Evolutionary conservation across 2,888 invertebrate species (phyloP).

Genomic region (Pemphredon lugubris): DNA sequence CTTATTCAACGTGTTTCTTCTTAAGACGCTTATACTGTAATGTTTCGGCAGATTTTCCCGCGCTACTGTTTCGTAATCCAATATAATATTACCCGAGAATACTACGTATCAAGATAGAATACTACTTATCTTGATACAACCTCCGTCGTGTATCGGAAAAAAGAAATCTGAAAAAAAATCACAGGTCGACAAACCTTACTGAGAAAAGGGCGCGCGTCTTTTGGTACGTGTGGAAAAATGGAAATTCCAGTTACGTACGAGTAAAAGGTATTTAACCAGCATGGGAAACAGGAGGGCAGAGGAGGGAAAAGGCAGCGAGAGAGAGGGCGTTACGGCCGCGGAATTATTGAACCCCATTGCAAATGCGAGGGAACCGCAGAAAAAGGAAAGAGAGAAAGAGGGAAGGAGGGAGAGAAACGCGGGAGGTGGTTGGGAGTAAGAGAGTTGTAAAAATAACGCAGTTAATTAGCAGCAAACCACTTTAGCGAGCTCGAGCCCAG

Average conservation of each 20-base stretch:
- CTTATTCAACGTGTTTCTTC: too few species aligned
- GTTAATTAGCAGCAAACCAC: slow-evolving; percentile 78
- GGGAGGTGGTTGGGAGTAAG: slow-evolving; percentile 43
- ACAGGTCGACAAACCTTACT: too few species aligned
- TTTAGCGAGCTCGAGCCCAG: slow-evolving; percentile 70
- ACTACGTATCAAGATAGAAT: too few species aligned
- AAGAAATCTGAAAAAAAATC: too few species aligned
- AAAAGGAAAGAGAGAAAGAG: slow-evolving; percentile 36
- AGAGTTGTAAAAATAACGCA: slow-evolving; percentile 75
- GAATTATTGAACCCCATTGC: slow-evolving; percentile 64
- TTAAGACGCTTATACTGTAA: too few species aligned
- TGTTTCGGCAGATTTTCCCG: too few species aligned
- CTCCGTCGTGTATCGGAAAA: too few species aligned
- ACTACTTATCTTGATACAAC: too few species aligned
- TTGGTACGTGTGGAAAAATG: slow-evolving; percentile 3
- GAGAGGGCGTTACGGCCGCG: slow-evolving; percentile 41
- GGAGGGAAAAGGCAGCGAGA: slow-evolving; percentile 15
- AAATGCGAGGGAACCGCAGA: slow-evolving; percentile 54
- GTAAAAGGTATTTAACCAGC: slow-evolving; percentile 8
- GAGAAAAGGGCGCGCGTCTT: slow-evolving; percentile 1
- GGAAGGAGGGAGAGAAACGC: slow-evolving; percentile 35
- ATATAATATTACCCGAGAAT: too few species aligned
- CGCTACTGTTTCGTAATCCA: too few species aligned
- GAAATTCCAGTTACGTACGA: neutral
- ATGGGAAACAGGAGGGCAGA: slow-evolving; percentile 3